Conservation (phyloP, 2,888 invertebrate species). For the Hofmannophila pseudospretella region DNA sequence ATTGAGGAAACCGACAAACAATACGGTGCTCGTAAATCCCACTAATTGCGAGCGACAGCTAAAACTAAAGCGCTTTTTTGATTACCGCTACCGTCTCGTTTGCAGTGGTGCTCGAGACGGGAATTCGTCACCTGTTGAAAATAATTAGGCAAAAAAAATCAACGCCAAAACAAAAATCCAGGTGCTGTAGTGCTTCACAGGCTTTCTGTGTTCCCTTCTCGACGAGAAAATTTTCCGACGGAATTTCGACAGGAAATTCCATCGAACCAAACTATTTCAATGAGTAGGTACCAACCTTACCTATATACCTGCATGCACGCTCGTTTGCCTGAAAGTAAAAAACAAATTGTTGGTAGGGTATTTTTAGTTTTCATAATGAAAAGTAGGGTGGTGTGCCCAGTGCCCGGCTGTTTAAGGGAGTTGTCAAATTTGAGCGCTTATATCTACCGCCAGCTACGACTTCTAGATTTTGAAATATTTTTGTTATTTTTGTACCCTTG, state of each 20-base stretch:
- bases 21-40: constrained; percentile 31
- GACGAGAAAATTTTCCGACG: constrained; percentile 41
- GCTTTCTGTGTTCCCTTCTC: constrained; percentile 60
- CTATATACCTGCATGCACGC: not conserved
- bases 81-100: constrained; percentile 55
- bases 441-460: too few relatives aligned
- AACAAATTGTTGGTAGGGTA: too few relatives aligned
- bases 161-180: constrained; percentile 69
- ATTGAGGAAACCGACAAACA: too few relatives aligned
- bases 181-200: constrained; percentile 58
- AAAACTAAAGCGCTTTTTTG: constrained; percentile 56
- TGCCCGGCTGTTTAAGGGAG: too few relatives aligned
- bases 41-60: constrained; percentile 67
- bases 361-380: too few relatives aligned
- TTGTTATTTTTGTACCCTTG: too few relatives aligned
- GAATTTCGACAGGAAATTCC: constrained; percentile 48
- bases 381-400: too few relatives aligned
- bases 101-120: constrained; percentile 67
- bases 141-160: constrained; percentile 79
- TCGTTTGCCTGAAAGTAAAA: too few relatives aligned
- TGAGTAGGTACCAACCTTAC: constrained; percentile 24
- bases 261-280: constrained; percentile 43
- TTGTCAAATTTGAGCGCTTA: too few relatives aligned
- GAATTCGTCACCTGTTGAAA: constrained; percentile 77
- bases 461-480: too few relatives aligned